Conservation (phyloP, 2,888 invertebrate species). For the Phyto melanocephala region DNA sequence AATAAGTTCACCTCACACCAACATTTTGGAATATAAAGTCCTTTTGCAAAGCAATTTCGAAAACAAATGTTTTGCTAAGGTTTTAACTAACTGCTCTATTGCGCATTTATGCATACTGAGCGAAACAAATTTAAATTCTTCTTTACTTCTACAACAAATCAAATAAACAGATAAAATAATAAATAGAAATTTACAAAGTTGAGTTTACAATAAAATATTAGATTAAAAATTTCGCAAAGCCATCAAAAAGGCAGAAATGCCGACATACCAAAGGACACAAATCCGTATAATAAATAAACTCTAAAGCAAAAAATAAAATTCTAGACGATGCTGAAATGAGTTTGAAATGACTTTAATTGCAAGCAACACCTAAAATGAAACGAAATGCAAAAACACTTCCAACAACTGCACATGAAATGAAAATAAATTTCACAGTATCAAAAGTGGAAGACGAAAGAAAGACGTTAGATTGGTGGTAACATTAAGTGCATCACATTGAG, state of each 20-base stretch:
- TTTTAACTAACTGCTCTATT: too few relatives aligned
- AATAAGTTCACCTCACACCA: too few relatives aligned
- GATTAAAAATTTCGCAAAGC: constrained; percentile 15
- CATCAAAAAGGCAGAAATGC: neutral
- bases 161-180: too few relatives aligned
- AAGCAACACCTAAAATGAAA: constrained; percentile 37
- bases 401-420: neutral
- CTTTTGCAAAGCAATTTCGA: too few relatives aligned
- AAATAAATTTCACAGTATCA: neutral
- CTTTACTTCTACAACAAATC: too few relatives aligned
- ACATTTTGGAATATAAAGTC: too few relatives aligned
- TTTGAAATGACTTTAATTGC: constrained; percentile 56
- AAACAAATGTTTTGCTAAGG: too few relatives aligned
- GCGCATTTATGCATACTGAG: too few relatives aligned
- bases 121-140: too few relatives aligned
- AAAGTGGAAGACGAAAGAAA: neutral
- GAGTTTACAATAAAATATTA: too few relatives aligned
- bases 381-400: neutral
- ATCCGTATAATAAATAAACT: constrained; percentile 16
- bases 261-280: neutral
- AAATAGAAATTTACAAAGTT: too few relatives aligned
- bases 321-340: neutral
- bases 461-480: neutral
- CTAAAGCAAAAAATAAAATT: constrained; percentile 7
- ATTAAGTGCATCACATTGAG: neutral